Percentiles rank a stretch among this genome's conserved stretches.
Evolutionary conservation across 2,113 vertebrate genomes (phyloP).

Genomic region (Colius striatus): DNA sequence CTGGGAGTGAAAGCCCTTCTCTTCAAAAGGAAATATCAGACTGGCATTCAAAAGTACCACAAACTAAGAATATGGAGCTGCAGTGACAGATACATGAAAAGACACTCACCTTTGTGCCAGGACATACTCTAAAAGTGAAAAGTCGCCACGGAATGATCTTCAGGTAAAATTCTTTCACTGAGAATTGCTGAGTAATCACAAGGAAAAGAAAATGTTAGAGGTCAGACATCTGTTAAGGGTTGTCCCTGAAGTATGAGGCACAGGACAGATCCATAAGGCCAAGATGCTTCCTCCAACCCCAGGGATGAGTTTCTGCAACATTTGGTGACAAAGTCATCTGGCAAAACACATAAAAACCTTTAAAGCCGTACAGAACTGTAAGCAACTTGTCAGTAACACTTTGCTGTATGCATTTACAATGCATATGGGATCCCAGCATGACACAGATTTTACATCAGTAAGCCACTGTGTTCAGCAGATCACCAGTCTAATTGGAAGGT

Average conservation of each 20-base stretch:
- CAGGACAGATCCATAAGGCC: background rate
- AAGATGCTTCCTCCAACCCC: background rate
- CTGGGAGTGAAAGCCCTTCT: background rate
- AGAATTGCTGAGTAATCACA: constrained; percentile 90
- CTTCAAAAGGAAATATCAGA: background rate
- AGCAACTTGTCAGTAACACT: background rate
- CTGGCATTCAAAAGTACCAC: background rate
- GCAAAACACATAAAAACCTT: background rate
- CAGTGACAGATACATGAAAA: background rate
- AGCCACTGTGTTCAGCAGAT: background rate
- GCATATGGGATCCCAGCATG: background rate
- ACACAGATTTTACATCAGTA: background rate
- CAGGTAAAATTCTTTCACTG: constrained; percentile 99
- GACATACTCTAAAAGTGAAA: constrained; percentile 97
- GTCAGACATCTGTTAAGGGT: background rate
- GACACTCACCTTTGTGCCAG: constrained; percentile 93
- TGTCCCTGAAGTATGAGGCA: background rate
- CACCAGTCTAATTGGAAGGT: background rate
- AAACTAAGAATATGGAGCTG: background rate
- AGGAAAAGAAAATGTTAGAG: constrained; percentile 21
- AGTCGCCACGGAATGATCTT: constrained; percentile 99
- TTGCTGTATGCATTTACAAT: accelerated
- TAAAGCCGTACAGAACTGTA: background rate
- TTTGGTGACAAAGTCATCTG: background rate
- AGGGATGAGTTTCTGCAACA: background rate